Base-by-base conservation (phyloP, 1,140 invertebrate genomes). In the Lepidostoma basale region DNA sequence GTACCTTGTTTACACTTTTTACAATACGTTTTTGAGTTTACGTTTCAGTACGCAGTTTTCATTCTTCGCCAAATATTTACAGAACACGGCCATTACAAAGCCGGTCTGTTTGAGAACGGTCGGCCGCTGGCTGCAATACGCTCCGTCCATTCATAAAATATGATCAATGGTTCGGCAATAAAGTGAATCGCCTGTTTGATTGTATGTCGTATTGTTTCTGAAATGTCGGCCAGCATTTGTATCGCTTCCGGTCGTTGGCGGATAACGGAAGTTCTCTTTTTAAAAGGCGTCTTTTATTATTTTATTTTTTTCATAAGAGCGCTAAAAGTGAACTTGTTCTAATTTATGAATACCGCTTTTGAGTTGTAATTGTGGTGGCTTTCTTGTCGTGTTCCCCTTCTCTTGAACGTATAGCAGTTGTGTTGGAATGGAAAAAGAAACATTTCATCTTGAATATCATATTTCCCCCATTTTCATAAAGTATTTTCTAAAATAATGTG, bases 201-300 rank as follows among this genome's bases (percentile, higher is more conserved):
- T n/a, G n/a, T n/a, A n/a, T n/a, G n/a, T 2, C 1, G 26, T 30
- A 56, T 36, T 56, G 52, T 56, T 56, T 56, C 30, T 30, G 36
- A 60, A 60, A 44, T 60, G 58, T 44, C 58, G 36, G 52, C 54
- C 36, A 45, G 54, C 36, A 30, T 58, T 67, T 47, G 36, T 42
- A 40, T 20, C 23, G 33, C 68, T 58, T 69, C 68, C 68, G 62
- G 60, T 25, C 68, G 42, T 40, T 25, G 40, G 42, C 20, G 49
- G 40, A 47, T 69, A 69, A 64, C 68, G 68, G 68, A 69, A 69
- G 68, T 69, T 69, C 60, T 69, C 65, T 69, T 69, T 30, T 64
- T 64, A 54, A 49, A 25, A 47, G 23, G 16, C 23, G 44, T 22
- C 44, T 23, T 23, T 36, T 36, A 9, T 36, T n/a, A n/a, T n/a